These are phyloP conservation scores for Cremastinae sp. DNA, from an alignment of 2,888 invertebrate genomes.

Conservation along the genomic window DNA sequence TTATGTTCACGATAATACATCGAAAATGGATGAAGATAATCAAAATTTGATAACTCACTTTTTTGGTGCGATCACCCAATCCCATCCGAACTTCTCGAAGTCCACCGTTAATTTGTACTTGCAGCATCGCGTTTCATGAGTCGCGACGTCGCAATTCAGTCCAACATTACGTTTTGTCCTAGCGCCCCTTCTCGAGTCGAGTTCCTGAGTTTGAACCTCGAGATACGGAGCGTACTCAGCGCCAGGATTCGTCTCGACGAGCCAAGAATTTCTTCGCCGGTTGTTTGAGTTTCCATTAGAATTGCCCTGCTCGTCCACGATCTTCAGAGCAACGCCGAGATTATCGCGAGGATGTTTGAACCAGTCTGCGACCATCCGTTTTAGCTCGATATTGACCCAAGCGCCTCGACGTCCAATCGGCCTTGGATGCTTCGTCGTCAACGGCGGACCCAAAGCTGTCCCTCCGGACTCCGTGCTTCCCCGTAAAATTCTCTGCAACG, in stretches of 20 bases:
- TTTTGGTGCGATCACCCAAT: conserved; percentile 98
- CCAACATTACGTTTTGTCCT: conserved; percentile 89
- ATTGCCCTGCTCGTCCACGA: conserved; percentile 67
- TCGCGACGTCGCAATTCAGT: conserved; percentile 91
- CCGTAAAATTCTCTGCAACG: conserved; percentile 81
- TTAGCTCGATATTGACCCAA: conserved; percentile 89
- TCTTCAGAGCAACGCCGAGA: conserved; percentile 88
- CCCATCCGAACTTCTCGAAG: conserved; percentile 97
- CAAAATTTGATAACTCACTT: conserved; percentile 76
- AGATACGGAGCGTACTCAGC: conserved; percentile 83
- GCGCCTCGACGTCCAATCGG: conserved; percentile 81
- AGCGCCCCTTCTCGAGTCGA: conserved; percentile 82
- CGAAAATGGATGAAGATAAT: no score
- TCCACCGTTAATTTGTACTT: conserved; percentile 96
- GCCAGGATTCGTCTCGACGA: conserved; percentile 86
- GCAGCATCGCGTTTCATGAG: conserved; percentile 93
- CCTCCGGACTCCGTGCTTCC: conserved; percentile 76
- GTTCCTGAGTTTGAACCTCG: conserved; percentile 82
- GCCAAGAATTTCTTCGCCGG: conserved; percentile 80
- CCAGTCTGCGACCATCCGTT: conserved; percentile 89
- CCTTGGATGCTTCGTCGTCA: conserved; percentile 76
- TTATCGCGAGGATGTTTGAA: conserved; percentile 88
- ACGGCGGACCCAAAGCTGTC: conserved; percentile 73
- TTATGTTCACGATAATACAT: no score
- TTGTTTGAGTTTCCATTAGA: conserved; percentile 79